These are phyloP conservation scores for Alaudala cheleensis DNA, from an alignment of 2,113 vertebrate species.

Conservation along the genomic window DNA sequence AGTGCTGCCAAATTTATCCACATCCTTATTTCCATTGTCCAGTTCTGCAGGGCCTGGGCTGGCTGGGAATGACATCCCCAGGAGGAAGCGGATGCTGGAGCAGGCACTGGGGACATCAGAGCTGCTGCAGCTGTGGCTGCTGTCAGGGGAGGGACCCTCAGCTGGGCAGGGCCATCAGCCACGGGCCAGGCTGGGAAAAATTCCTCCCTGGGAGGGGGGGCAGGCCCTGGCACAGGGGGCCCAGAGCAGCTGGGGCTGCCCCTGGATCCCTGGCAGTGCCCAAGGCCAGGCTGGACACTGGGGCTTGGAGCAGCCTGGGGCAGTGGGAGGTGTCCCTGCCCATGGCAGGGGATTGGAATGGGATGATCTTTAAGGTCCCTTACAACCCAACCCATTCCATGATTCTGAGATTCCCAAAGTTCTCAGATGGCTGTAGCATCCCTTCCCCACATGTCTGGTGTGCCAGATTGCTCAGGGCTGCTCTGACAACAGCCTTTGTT, in stretches of 20 bases:
- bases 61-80: not conserved
- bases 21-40: not conserved
- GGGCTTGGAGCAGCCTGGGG: not conserved
- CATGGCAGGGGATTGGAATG: accelerated
- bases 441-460: not conserved
- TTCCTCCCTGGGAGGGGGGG: not conserved
- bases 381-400: not conserved
- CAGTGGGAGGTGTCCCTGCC: not conserved
- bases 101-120: not conserved
- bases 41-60: not conserved
- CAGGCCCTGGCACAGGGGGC: not conserved
- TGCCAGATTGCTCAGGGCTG: not conserved
- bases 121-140: not conserved
- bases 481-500: not conserved
- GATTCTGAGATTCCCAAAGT: not conserved
- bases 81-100: not conserved
- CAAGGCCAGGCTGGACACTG: not conserved
- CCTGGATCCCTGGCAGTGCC: not conserved
- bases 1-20: not conserved
- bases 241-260: not conserved
- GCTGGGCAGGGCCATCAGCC: not conserved
- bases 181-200: not conserved
- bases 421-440: not conserved
- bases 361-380: accelerated
- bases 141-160: not conserved